Evolutionary conservation across 1,140 invertebrate genomes (phyloP).

Genomic region (Drosophila nasuta): DNA sequence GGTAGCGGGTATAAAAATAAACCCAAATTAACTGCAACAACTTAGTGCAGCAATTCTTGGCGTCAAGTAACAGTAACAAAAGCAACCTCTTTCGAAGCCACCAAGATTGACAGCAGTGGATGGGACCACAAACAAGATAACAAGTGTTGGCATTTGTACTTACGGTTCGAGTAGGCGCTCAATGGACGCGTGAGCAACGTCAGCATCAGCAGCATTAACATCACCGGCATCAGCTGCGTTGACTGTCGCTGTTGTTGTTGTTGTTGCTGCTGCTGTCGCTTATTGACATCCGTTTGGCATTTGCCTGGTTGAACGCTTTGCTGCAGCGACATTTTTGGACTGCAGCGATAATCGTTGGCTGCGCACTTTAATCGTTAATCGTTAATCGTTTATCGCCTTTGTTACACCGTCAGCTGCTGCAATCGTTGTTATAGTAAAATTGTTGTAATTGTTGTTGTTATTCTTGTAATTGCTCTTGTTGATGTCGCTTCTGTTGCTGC

Average conservation of each 20-base stretch:
- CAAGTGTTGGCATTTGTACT: slow-evolving; percentile 36
- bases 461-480: slow-evolving; percentile 11
- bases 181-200: slow-evolving; percentile 62
- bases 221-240: slow-evolving; percentile 52
- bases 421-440: slow-evolving; percentile 10
- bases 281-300: slow-evolving; percentile 37
- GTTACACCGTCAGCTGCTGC: slow-evolving; percentile 1
- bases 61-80: too few species aligned
- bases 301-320: slow-evolving; percentile 35
- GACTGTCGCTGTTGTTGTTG: slow-evolving; percentile 37
- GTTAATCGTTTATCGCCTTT: slow-evolving; percentile 33
- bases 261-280: slow-evolving; percentile 16
- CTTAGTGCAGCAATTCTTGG: too few species aligned
- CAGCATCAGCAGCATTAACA: slow-evolving; percentile 61
- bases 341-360: slow-evolving; percentile 43
- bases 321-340: slow-evolving; percentile 53
- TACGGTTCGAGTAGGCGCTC: slow-evolving; percentile 65
- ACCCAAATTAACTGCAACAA: too few species aligned
- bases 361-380: slow-evolving; percentile 20
- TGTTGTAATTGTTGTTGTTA: background rate
- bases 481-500: too few species aligned
- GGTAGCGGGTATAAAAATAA: too few species aligned
- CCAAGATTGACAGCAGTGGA: too few species aligned
- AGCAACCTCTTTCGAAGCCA: too few species aligned
- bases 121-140: background rate